Base-by-base conservation (phyloP, 1,140 invertebrate genomes). In the Cyphomyrmex costatus region DNA sequence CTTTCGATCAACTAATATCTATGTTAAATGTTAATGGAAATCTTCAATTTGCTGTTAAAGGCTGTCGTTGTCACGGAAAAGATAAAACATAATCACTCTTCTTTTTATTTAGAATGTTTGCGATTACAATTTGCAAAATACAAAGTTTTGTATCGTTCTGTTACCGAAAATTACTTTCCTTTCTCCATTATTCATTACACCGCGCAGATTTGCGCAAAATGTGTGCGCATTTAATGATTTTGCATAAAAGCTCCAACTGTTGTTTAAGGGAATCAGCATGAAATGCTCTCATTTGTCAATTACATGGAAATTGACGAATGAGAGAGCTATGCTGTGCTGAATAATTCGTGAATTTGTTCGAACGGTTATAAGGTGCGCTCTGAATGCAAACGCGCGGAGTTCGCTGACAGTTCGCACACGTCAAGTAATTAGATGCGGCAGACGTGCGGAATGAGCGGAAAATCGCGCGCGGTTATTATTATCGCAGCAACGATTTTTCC, bases 341-440 rank as follows among this genome's bases (percentile, higher is more conserved):
- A 83, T 73, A 83, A 83, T 83, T 74, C 68, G 66, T n/a, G 36
- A 83, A 83, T 83, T 73, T 83, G 53, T 83, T 83, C 68, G 19
- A 83, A 73, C 30, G 27, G 21, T 73, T 61, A 83, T 83, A 73
- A 83, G 65, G 30, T 42, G 78, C 63, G 12, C 19, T 46, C n/a
- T 46, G 36, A 73, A 73, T 73, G 79, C 79, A 82, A 82, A 82
- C 79, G 24, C 21, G 53, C 66, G 19, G 21, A 49, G 14, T 51
- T 73, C 27, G 27, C 24, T 74, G 36, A 61, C 53, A 51, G 46
- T 16, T 46, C 65, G 36, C 74, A 24, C 21, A 33, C 24, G 27
- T 73, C n/a, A 73, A 60, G 21, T 74, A 74, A 83, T 73, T 73
- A 83, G 79, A 83, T 73, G 61, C 46, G 77, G 30, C 46, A 21